Base-by-base conservation (phyloP, 2,888 invertebrate species). In the Imbricaverruca yamaguchii region DNA sequence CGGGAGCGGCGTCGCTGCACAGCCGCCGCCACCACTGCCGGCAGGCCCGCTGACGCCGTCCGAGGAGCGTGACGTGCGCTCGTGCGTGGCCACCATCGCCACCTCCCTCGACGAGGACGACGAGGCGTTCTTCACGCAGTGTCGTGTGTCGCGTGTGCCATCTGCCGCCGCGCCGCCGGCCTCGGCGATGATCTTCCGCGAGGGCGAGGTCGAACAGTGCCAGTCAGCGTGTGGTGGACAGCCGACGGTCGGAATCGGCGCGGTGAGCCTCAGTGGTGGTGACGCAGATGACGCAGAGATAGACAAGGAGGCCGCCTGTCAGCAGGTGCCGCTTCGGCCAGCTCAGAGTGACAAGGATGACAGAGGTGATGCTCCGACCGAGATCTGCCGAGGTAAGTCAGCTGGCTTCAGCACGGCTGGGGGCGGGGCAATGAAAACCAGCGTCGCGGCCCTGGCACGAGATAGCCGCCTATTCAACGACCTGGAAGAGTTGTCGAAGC, bases 81-180 rank as follows among this genome's bases (percentile, higher is more conserved):
- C 74, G 21, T 74, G 74, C 21, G 21, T 74, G 21, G 18, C 4
- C 74, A 55, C 74, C 21, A 13, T 53, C 18, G 53, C 21, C 53
- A 53, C 53, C 9, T 21, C 74, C 10, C 74, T 74, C 8, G 74
- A 74, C 23, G 74, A 74, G 10, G 74, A 74, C 53, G 74, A 23
- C 55, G 74, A 55, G 21, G 53, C 74, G 55, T 74, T 74, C 53
- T 74, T 74, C 74, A 74, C 74, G 10, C 74, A 74, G 55, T 74
- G 74, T 39, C 74, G 74, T 4, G 21, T 55, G n/a, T n/a, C n/a
- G n/a, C 74, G 74, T 4, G 21, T 39, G 39, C 39, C 39, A 4
- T 39, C 39, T 39, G 39, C 39, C 39, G 39, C 23, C 10, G 65
- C 23, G 9, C 23, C 65, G 23, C 65, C 9, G 65, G 65, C 0